Evolutionary conservation across 1,140 invertebrate species (phyloP), one percentile per base, ranked within the genome.

Genomic region (Hirudo medicinalis): DNA sequence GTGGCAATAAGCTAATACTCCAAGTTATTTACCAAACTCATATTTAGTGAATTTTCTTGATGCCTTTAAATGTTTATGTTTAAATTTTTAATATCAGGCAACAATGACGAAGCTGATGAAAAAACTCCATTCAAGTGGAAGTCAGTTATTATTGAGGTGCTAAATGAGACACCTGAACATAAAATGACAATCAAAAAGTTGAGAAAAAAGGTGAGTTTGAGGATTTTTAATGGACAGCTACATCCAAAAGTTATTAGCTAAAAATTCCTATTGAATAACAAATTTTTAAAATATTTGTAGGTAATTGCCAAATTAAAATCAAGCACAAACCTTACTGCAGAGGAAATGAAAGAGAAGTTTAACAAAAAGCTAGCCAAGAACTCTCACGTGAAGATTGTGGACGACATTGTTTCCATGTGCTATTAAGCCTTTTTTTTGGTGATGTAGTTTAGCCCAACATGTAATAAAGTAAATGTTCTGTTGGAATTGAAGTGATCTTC

Each of bases 101-200:
- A 15, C 11, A 13, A 49, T 15, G 43, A 49, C 11, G 43, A 49
- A 11, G 15, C 15, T 49, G 15, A 49, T 49, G 13, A 49, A 49
- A 49, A 2, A 13, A 17, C 57, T 25, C 4, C 57, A 25, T 53
- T 73, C 67, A 75, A 76, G 43, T 77, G 76, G 77, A 74, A 74
- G 32, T 49, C 71, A 17, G 74, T 72, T 2, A 78, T 79, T 29
- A 74, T 72, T n/a, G 57, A 57, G 32, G 75, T 78, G 13, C 72
- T 78, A 40, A 63, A 73, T 36, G 54, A 57, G 36, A 43, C 71
- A 27, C 72, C 67, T 11, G 76, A 76, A 70, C 74, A 75, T 43
- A 76, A 78, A 71, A 74, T 78, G 25, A 71, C 75, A 3, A 15
- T 79, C 15, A 79, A 78, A 69, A 79, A 76, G 69, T 70, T 79